Evolutionary conservation across 2,113 vertebrate species (phyloP).

Genomic region (Ammodytes dubius): DNA sequence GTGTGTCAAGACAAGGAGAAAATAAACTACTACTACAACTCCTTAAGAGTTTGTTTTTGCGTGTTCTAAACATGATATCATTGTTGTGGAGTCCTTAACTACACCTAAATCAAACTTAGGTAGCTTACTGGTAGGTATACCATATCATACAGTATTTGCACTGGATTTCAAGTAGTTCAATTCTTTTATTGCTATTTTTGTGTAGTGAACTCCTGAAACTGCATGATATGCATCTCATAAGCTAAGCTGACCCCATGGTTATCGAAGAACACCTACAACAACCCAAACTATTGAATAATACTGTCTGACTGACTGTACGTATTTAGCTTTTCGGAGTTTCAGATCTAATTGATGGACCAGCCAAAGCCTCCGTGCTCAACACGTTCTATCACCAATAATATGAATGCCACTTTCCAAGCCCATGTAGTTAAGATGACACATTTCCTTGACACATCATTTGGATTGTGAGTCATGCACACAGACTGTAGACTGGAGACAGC

Average conservation of each 20-base stretch:
- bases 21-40: conserved; percentile 9
- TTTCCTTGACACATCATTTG: conserved; percentile 27
- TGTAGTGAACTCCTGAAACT: neutral
- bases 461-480: conserved; percentile 28
- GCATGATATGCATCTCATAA: neutral
- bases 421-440: neutral
- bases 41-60: neutral
- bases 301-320: neutral
- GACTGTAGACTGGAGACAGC: too few species aligned
- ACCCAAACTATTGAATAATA: neutral
- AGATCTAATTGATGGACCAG: neutral
- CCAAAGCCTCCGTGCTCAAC: conserved; percentile 9
- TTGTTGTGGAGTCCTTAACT: too few species aligned
- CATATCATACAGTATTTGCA: too few species aligned
- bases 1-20: conserved; percentile 12
- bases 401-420: neutral
- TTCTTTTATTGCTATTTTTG: neutral
- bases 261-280: conserved; percentile 10
- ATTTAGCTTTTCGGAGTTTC: neutral
- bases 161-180: too few species aligned
- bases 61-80: too few species aligned
- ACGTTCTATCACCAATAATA: neutral
- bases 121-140: too few species aligned
- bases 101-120: too few species aligned
- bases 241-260: neutral